Percentiles rank a stretch among this genome's conserved stretches.
Evolutionary conservation across 64 coral and sea anemone species (phyloP).

Genomic region (Platygyra sinensis): DNA sequence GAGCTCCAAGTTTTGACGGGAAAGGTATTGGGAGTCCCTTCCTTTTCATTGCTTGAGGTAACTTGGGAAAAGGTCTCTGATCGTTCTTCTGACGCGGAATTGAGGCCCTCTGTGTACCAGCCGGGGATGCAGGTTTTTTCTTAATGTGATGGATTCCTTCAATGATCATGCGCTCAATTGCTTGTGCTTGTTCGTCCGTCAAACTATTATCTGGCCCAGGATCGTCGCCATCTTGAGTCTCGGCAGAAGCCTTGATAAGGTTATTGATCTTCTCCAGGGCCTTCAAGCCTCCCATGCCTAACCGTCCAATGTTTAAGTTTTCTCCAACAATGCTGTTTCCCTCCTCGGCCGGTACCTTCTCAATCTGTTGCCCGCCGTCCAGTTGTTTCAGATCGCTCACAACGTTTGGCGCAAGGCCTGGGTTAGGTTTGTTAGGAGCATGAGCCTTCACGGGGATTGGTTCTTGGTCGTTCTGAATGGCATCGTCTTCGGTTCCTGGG

Average conservation of each 20-base stretch:
- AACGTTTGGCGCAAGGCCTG: slow-evolving; percentile 34
- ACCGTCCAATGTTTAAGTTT: slow-evolving; percentile 80
- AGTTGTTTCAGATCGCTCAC: slow-evolving; percentile 61
- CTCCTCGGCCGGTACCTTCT: slow-evolving; percentile 29
- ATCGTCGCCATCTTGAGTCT: slow-evolving; percentile 75
- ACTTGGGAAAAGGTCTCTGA: slow-evolving; percentile 11
- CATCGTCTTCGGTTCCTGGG: slow-evolving; percentile 52
- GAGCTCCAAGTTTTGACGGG: neutral
- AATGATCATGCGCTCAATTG: slow-evolving; percentile 97
- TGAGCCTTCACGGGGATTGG: neutral
- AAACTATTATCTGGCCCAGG: slow-evolving; percentile 70
- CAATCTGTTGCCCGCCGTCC: slow-evolving; percentile 41
- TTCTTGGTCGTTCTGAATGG: slow-evolving; percentile 13
- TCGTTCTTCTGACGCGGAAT: slow-evolving; percentile 52
- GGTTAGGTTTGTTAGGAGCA: neutral
- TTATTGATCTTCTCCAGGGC: slow-evolving; percentile 97
- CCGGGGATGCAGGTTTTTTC: slow-evolving; percentile 33
- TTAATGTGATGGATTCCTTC: slow-evolving; percentile 94
- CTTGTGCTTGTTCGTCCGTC: slow-evolving; percentile 94
- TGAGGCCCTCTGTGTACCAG: slow-evolving; percentile 44
- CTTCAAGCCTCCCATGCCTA: slow-evolving; percentile 96
- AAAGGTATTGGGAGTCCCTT: neutral
- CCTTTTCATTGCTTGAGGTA: neutral
- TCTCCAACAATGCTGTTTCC: slow-evolving; percentile 44
- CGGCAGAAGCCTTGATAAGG: slow-evolving; percentile 89